These are phyloP conservation scores for Pleuronectes platessa DNA, from an alignment of 2,113 vertebrate genomes.

Conservation along the genomic window DNA sequence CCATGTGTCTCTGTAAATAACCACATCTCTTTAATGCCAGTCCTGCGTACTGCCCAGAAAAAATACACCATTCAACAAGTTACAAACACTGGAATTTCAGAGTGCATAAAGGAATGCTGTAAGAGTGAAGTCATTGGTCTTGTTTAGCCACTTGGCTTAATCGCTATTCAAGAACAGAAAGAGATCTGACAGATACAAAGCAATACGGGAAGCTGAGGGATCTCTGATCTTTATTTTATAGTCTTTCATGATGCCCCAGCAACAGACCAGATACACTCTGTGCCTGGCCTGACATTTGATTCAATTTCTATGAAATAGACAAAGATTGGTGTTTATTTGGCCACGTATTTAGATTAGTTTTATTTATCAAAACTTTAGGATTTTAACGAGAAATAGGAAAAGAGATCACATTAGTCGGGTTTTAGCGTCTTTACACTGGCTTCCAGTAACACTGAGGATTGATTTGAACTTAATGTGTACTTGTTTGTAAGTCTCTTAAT, in stretches of 20 bases:
- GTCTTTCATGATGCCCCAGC: neutral
- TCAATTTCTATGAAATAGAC: neutral
- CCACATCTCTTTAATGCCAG: conserved; percentile 31
- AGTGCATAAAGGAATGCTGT: neutral
- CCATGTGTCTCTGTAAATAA: conserved; percentile 34
- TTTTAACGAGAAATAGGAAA: too few relatives aligned
- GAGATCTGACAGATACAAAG: neutral
- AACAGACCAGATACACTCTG: conserved; percentile 39
- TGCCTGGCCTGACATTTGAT: neutral
- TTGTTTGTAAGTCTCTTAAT: too few relatives aligned
- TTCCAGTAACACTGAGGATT: too few relatives aligned
- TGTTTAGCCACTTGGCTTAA: neutral
- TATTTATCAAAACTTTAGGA: too few relatives aligned
- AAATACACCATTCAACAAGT: conserved; percentile 28
- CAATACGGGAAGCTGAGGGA: neutral
- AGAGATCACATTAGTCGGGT: too few relatives aligned
- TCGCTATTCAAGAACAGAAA: conserved; percentile 1
- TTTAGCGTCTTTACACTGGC: too few relatives aligned
- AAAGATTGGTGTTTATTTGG: neutral
- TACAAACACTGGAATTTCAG: conserved; percentile 56
- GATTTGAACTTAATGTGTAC: too few relatives aligned
- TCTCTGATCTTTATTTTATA: neutral
- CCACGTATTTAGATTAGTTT: neutral
- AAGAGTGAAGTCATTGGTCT: neutral
- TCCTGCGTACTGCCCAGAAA: conserved; percentile 55